Conservation (phyloP, 30 jellyfish, hydroid and myxozoan genomes). For the Aurelia sp. region DNA sequence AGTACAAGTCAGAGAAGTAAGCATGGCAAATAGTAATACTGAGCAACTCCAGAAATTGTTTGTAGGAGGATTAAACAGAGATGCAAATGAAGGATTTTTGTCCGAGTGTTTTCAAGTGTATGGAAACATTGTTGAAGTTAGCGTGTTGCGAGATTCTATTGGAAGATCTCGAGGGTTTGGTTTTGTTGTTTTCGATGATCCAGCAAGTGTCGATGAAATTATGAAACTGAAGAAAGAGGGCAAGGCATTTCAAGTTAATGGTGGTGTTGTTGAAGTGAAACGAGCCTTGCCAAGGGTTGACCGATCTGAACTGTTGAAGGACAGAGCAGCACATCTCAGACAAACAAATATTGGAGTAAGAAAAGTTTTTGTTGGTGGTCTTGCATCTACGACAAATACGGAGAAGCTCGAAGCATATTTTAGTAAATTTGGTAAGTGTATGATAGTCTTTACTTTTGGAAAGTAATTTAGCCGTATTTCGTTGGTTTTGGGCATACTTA, state of each 20-base stretch:
- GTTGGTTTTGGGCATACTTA: no score
- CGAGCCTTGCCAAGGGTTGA: constrained; percentile 86
- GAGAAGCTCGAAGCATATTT: constrained; percentile 73
- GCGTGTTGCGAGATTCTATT: constrained; percentile 77
- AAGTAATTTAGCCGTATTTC: no score
- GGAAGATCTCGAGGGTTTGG: constrained; percentile 93
- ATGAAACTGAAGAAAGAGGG: constrained; percentile 87
- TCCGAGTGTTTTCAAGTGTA: constrained; percentile 54
- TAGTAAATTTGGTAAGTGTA: constrained; percentile 67
- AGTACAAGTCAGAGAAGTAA: background rate
- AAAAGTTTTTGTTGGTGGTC: constrained; percentile 91
- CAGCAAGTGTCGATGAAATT: constrained; percentile 83
- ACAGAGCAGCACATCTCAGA: constrained; percentile 17
- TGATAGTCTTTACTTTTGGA: no score
- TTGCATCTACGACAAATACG: constrained; percentile 67
- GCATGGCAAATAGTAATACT: constrained; percentile 31
- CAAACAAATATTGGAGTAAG: constrained; percentile 62
- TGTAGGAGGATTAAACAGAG: constrained; percentile 89
- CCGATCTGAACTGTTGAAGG: constrained; percentile 31
- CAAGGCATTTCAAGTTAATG: constrained; percentile 61
- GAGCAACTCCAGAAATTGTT: constrained; percentile 89
- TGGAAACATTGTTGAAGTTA: constrained; percentile 78
- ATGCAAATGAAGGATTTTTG: constrained; percentile 67
- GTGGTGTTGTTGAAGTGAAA: constrained; percentile 85
- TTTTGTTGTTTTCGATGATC: constrained; percentile 76